A percentile compares a stretch with the other conserved stretches of the same genome.
Conservation (phyloP, 1,140 invertebrate genomes). For the Drosophila takahashii region DNA sequence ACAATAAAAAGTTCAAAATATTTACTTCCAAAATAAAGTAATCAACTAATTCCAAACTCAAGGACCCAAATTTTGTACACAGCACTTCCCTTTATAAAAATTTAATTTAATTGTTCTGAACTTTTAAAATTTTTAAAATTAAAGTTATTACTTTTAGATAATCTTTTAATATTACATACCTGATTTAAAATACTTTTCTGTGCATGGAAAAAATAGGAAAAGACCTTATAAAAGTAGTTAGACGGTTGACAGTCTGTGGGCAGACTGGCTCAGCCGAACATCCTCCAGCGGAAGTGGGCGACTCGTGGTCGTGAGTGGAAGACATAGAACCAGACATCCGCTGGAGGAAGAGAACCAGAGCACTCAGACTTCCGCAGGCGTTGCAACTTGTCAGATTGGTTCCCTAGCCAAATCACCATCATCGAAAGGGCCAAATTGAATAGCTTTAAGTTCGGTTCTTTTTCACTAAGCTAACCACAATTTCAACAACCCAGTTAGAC, state of each 20-base stretch:
- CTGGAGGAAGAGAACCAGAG: conserved; percentile 15
- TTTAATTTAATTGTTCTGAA: too few species aligned
- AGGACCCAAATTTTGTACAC: too few species aligned
- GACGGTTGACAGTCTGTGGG: conserved; percentile 53
- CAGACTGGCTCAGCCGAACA: conserved; percentile 33
- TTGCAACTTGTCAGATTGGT: conserved; percentile 18
- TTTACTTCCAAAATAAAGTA: too few species aligned
- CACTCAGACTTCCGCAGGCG: conserved; percentile 26
- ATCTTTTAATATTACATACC: not conserved
- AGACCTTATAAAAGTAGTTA: not conserved
- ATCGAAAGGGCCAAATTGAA: conserved; percentile 35
- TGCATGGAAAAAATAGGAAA: not conserved
- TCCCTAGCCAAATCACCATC: conserved; percentile 26
- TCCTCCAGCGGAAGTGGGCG: conserved; percentile 71
- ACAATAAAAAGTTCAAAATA: too few species aligned
- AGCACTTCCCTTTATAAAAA: too few species aligned
- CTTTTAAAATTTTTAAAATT: too few species aligned
- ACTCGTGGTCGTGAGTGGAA: conserved; percentile 37
- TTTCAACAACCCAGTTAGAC: conserved; percentile 29
- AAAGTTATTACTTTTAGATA: not conserved
- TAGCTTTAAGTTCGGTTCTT: too few species aligned
- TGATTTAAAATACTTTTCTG: not conserved
- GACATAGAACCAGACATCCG: conserved; percentile 15
- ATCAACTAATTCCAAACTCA: too few species aligned
- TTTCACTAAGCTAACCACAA: conserved; percentile 15